phyloP scores from a whole-genome alignment of 2,797 vertebrate species.

The Phrynocephalus vlangalii region DNA sequence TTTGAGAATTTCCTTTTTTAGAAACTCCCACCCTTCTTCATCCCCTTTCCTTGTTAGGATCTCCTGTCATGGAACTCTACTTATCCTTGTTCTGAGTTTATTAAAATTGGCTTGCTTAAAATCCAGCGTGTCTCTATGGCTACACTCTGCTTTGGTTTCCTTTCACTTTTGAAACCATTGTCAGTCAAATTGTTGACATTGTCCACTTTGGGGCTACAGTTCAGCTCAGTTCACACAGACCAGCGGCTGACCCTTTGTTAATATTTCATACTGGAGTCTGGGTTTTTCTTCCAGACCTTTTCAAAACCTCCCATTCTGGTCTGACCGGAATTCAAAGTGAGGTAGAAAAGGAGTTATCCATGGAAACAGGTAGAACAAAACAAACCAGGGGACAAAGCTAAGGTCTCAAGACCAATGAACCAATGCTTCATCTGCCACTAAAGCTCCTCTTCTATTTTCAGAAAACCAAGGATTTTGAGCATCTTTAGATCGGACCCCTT shows the following conservation, averaged over 20 bases:
- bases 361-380: constrained; percentile 71
- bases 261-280: constrained; percentile 42
- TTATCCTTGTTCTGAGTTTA: no score
- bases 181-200: neutral
- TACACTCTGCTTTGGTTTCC: no score
- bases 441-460: constrained; percentile 53
- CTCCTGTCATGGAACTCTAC: no score
- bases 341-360: constrained; percentile 65
- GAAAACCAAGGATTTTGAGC: constrained; percentile 56
- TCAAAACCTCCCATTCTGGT: constrained; percentile 56
- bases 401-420: constrained; percentile 66
- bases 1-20: no score
- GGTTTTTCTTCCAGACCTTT: constrained; percentile 62
- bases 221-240: constrained; percentile 30
- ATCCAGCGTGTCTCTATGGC: no score
- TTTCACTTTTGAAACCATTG: neutral
- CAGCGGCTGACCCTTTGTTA: constrained; percentile 46
- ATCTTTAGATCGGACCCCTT: constrained; percentile 36
- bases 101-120: no score
- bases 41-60: no score
- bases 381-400: constrained; percentile 65
- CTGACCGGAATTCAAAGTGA: constrained; percentile 55
- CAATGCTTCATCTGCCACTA: constrained; percentile 69
- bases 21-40: no score
- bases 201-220: neutral